A percentile compares a stretch with the other conserved stretches of the same genome.
Evolutionary conservation across 2,113 vertebrate species (phyloP).

Genomic region (Lipotes vexillifer): DNA sequence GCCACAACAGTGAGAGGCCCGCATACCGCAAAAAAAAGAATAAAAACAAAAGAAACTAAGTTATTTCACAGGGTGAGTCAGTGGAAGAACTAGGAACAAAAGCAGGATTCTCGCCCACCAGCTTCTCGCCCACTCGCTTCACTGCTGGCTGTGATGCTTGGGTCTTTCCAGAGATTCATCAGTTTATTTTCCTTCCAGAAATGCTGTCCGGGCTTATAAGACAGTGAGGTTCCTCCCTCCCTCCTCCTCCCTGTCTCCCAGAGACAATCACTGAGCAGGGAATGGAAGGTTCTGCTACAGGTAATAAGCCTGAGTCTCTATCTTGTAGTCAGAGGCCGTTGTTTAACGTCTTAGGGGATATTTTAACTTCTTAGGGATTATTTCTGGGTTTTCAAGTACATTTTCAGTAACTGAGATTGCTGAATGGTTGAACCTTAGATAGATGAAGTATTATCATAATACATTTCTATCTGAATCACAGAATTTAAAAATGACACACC

Average conservation of each 20-base stretch:
- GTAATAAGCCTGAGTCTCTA: background rate
- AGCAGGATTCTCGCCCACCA: background rate
- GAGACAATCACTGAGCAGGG: background rate
- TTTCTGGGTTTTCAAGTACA: background rate
- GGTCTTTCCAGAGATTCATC: background rate
- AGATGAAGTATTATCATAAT: background rate
- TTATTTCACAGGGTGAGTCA: background rate
- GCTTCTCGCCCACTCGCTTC: background rate
- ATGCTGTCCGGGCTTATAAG: background rate
- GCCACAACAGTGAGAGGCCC: too few relatives aligned
- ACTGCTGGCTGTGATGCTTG: background rate
- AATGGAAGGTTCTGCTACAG: background rate
- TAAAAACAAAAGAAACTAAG: background rate
- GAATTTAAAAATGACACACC: conserved; percentile 11
- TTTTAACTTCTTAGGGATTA: background rate
- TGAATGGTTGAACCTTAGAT: background rate
- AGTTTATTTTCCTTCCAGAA: background rate
- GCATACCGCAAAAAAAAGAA: too few relatives aligned
- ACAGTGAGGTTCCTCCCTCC: background rate
- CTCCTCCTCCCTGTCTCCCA: background rate
- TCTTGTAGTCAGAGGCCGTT: background rate
- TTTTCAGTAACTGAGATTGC: background rate
- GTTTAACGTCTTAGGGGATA: background rate
- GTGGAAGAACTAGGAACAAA: background rate
- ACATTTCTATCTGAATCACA: background rate